Conservation (phyloP, 2,113 vertebrate species). For the Pitta sordida region DNA sequence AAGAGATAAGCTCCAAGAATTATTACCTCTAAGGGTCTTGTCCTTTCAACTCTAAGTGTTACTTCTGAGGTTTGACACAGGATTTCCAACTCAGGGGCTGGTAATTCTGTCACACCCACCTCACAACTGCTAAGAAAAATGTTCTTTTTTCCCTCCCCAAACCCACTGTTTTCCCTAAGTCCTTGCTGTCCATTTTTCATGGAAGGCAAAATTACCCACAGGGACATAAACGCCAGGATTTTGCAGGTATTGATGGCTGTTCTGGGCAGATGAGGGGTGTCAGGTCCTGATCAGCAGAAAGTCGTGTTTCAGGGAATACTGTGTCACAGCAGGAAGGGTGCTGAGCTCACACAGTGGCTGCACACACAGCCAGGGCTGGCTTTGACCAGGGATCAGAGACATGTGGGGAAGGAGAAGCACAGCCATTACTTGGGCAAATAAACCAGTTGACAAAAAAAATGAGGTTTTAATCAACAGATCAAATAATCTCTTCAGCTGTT, state of each 20-base stretch:
- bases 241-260: not conserved
- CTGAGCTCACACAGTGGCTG: not conserved
- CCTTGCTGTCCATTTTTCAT: not conserved
- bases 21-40: not conserved
- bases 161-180: not conserved
- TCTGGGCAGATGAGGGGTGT: not conserved
- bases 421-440: not conserved
- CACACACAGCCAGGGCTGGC: not conserved
- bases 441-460: not conserved
- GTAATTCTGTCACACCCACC: not conserved
- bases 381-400: not conserved
- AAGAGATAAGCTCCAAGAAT: not conserved
- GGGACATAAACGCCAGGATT: not conserved
- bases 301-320: not conserved
- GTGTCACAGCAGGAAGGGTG: not conserved
- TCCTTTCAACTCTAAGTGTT: not conserved
- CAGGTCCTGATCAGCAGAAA: not conserved
- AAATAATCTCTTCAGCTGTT: not conserved
- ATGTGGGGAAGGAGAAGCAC: not conserved
- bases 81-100: not conserved
- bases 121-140: not conserved
- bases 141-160: accelerated
- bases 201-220: not conserved
- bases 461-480: not conserved
- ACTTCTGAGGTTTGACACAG: not conserved